A percentile compares a stretch with the other conserved stretches of the same genome.
phyloP scores from a whole-genome alignment of 30 jellyfish, hydroid and myxozoan species.

The Turritopsis rubra region DNA sequence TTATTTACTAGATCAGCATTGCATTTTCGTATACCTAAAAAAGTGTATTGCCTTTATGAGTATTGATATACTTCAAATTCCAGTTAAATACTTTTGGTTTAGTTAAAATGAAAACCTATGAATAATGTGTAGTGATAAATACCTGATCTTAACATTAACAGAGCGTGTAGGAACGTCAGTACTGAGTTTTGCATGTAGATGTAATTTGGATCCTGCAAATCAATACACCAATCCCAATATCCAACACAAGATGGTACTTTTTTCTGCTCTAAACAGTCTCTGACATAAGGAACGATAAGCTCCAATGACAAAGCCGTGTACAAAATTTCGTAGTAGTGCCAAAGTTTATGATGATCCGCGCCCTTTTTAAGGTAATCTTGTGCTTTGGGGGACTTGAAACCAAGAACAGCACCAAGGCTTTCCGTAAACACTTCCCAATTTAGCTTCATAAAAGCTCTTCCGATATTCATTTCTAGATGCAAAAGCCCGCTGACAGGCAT shows the following conservation, averaged over 20 bases:
- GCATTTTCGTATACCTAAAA: slow-evolving; percentile 10
- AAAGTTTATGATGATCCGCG: slow-evolving; percentile 13
- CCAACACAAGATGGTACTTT: not conserved
- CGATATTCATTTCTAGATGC: slow-evolving; percentile 12
- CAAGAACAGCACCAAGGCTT: not conserved
- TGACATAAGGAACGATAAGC: slow-evolving; percentile 11
- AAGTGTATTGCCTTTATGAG: no score
- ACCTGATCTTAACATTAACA: slow-evolving; percentile 15
- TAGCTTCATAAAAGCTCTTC: not conserved
- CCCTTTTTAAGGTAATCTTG: slow-evolving; percentile 1
- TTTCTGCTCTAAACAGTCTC: not conserved
- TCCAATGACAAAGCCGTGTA: not conserved
- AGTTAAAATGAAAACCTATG: no score
- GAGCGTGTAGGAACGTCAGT: not conserved
- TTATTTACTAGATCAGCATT: not conserved
- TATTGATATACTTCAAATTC: not conserved
- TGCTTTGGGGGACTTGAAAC: slow-evolving; percentile 11
- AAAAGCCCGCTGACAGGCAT: not conserved
- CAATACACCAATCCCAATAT: not conserved
- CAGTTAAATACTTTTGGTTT: no score
- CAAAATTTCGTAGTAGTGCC: not conserved
- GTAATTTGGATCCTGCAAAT: not conserved
- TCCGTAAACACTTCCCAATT: slow-evolving; percentile 2
- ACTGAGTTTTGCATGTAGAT: not conserved
- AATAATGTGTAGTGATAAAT: no score